phyloP scores from a whole-genome alignment of 2,888 invertebrate species.

The Ashinkailepas kermadecensis region DNA sequence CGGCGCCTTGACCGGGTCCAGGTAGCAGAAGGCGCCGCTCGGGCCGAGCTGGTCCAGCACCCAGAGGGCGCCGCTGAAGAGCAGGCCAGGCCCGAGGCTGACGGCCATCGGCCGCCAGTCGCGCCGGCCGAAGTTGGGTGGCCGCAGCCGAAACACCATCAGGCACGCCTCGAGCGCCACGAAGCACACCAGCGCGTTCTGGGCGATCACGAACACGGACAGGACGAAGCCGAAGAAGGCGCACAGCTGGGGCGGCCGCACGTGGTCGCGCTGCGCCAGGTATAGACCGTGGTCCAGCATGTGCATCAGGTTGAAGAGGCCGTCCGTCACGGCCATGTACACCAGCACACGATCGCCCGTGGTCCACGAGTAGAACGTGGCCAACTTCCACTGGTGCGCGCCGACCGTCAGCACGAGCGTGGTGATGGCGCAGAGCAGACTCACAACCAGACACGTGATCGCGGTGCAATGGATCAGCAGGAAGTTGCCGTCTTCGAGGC shows the following conservation, averaged over 20 bases:
- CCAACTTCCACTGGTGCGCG: not conserved
- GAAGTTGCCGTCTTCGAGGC: not conserved
- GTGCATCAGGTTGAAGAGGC: not conserved
- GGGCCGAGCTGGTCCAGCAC: not conserved
- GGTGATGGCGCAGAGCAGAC: not conserved
- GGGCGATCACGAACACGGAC: constrained; percentile 6
- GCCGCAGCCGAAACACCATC: constrained; percentile 8
- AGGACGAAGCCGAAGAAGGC: constrained; percentile 16
- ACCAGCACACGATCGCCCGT: not conserved
- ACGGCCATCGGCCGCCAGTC: not conserved
- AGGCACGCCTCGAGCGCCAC: not conserved
- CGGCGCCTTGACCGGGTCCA: constrained; percentile 11
- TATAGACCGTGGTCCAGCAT: constrained; percentile 1
- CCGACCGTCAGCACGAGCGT: not conserved
- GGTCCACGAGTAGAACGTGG: not conserved
- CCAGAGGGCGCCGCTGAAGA: not conserved
- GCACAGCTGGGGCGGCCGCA: not conserved
- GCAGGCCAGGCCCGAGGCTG: not conserved
- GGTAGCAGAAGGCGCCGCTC: constrained; percentile 16
- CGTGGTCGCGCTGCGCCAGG: not conserved
- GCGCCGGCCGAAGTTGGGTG: too few species aligned
- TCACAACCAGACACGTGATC: not conserved
- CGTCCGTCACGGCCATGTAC: constrained; percentile 1
- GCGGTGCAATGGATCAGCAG: not conserved
- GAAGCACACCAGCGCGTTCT: constrained; percentile 1